These are phyloP conservation scores for Eledone cirrhosa DNA, from an alignment of 2,888 invertebrate genomes.

Conservation along the genomic window DNA sequence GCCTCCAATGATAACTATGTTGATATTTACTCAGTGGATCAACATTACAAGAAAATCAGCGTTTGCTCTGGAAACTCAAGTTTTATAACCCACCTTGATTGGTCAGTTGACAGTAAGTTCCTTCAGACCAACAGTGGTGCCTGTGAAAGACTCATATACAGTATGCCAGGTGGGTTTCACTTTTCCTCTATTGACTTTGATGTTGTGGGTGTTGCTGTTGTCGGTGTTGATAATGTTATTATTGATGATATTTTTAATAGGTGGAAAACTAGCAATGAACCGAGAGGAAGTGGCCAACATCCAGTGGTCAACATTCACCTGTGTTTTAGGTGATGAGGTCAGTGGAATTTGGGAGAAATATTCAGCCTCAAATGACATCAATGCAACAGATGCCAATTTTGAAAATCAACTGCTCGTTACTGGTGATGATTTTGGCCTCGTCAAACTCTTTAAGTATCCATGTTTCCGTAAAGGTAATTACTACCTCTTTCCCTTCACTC, in stretches of 20 bases:
- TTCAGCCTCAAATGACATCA: constrained; percentile 66
- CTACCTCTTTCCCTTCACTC: not conserved
- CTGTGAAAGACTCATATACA: constrained; percentile 65
- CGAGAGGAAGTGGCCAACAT: constrained; percentile 62
- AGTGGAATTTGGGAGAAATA: constrained; percentile 67
- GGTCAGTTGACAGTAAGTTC: constrained; percentile 66
- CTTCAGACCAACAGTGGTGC: constrained; percentile 67
- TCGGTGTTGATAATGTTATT: not conserved
- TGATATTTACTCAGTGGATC: constrained; percentile 65
- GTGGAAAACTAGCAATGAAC: constrained; percentile 63
- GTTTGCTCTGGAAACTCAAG: constrained; percentile 66
- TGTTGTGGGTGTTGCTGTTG: not conserved
- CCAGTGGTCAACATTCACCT: constrained; percentile 64
- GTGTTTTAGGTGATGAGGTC: constrained; percentile 65
- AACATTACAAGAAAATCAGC: constrained; percentile 63
- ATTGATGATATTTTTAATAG: constrained; percentile 41
- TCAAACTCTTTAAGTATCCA: constrained; percentile 66
- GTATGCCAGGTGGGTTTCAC: constrained; percentile 60
- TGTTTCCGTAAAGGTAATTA: constrained; percentile 63
- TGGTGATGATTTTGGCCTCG: constrained; percentile 67
- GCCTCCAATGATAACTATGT: constrained; percentile 68
- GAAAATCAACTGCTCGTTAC: constrained; percentile 60
- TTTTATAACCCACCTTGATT: constrained; percentile 69
- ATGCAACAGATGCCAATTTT: constrained; percentile 64
- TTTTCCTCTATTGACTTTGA: not conserved